These are phyloP conservation scores for Drosophila willistoni DNA, from an alignment of 1,140 invertebrate species.

Conservation along the genomic window DNA sequence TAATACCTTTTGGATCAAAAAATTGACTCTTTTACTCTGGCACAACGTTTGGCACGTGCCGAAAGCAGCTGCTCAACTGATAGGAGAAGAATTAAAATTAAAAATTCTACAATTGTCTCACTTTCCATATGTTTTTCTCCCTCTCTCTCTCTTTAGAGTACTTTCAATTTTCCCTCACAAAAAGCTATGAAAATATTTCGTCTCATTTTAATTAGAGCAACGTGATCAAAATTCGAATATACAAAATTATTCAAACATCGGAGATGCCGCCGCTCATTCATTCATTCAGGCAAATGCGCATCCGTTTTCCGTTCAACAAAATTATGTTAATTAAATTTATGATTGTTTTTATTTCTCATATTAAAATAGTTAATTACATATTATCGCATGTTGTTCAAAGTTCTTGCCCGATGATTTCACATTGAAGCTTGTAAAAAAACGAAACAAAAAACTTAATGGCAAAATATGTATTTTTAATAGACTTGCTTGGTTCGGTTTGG, in stretches of 20 bases:
- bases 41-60: conserved; percentile 35
- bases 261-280: neutral
- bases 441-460: conserved; percentile 11
- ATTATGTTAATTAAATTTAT: conserved; percentile 65
- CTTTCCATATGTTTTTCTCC: conserved; percentile 33
- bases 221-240: conserved; percentile 51
- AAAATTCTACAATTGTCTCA: conserved; percentile 1
- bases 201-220: conserved; percentile 50
- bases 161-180: too few relatives aligned
- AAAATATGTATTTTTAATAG: conserved; percentile 23
- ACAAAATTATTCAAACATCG: conserved; percentile 15
- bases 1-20: too few relatives aligned
- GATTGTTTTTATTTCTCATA: conserved; percentile 28
- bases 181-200: too few relatives aligned
- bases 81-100: conserved; percentile 18
- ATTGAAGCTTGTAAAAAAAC: neutral
- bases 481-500: neutral
- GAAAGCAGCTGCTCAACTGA: conserved; percentile 26
- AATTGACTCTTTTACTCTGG: conserved; percentile 10
- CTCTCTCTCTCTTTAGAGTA: too few relatives aligned
- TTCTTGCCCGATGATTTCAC: conserved; percentile 8
- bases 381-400: conserved; percentile 18
- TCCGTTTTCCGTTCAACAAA: conserved; percentile 50
- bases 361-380: conserved; percentile 15
- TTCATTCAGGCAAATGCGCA: conserved; percentile 37